phyloP scores from a whole-genome alignment of 2,888 invertebrate genomes.

The Drymonia ruficornis region DNA sequence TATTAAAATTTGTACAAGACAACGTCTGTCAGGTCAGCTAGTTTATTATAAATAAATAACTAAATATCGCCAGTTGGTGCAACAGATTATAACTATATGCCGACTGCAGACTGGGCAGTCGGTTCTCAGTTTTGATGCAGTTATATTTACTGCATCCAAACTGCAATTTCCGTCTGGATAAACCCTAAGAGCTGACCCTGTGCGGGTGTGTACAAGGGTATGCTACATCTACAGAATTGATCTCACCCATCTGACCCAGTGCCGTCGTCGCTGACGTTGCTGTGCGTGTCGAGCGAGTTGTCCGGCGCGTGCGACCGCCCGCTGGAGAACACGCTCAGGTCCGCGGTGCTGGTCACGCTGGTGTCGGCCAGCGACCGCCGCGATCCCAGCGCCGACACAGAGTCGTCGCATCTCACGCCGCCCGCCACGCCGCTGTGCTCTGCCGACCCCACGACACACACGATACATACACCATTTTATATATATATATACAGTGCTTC shows the following conservation, averaged over 20 bases:
- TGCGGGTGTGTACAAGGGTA: not conserved
- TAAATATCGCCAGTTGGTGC: no score
- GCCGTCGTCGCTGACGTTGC: conserved; percentile 90
- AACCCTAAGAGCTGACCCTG: no score
- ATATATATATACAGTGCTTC: conserved; percentile 1
- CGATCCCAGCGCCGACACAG: conserved; percentile 89
- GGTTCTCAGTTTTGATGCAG: no score
- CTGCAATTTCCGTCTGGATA: no score
- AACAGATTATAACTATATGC: no score
- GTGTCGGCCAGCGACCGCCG: conserved; percentile 92
- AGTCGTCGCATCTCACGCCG: conserved; percentile 83
- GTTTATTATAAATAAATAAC: no score
- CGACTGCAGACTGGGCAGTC: no score
- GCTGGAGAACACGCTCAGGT: conserved; percentile 91
- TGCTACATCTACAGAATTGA: conserved; percentile 60
- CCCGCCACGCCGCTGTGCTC: conserved; percentile 75
- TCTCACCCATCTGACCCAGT: conserved; percentile 88
- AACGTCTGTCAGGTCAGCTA: no score
- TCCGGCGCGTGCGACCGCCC: conserved; percentile 90
- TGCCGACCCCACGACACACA: conserved; percentile 34
- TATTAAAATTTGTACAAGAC: no score
- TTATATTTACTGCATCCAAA: no score
- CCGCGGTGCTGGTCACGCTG: conserved; percentile 93
- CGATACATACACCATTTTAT: not conserved
- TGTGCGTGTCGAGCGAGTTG: conserved; percentile 90